A percentile compares a stretch with the other conserved stretches of the same genome.
Evolutionary conservation across 2,888 invertebrate species (phyloP).

Genomic region (Polymixis flavicincta): DNA sequence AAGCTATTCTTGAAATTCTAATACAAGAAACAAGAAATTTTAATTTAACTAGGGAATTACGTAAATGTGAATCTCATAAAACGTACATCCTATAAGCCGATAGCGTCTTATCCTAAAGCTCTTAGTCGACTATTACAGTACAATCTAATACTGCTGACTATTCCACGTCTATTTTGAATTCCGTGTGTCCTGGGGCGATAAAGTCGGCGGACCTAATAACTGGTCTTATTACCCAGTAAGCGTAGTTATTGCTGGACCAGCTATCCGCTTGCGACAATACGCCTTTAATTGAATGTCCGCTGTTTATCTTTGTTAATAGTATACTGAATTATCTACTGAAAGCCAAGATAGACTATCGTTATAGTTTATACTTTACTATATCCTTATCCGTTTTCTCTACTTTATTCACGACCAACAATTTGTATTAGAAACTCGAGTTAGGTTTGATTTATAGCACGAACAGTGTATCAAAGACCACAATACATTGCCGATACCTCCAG

Average conservation of each 20-base stretch:
- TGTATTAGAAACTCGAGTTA: conserved; percentile 30
- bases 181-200: conserved; percentile 74
- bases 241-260: conserved; percentile 69
- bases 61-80: conserved; percentile 54
- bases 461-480: conserved; percentile 59
- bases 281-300: conserved; percentile 77
- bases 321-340: conserved; percentile 45
- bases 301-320: conserved; percentile 68
- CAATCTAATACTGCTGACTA: conserved; percentile 43
- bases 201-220: conserved; percentile 77
- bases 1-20: not conserved
- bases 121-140: conserved; percentile 47
- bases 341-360: conserved; percentile 32
- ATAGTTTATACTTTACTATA: conserved; percentile 24
- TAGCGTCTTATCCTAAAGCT: conserved; percentile 52
- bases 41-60: conserved; percentile 51
- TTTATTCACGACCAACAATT: conserved; percentile 30
- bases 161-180: conserved; percentile 73
- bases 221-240: conserved; percentile 75
- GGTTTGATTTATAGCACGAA: conserved; percentile 47
- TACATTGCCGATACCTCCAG: conserved; percentile 62
- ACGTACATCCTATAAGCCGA: conserved; percentile 47
- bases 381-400: conserved; percentile 29
- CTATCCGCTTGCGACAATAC: conserved; percentile 68
- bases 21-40: conserved; percentile 42